phyloP scores from a whole-genome alignment of 2,113 vertebrate species.

The Ibidorhyncha struthersii region DNA sequence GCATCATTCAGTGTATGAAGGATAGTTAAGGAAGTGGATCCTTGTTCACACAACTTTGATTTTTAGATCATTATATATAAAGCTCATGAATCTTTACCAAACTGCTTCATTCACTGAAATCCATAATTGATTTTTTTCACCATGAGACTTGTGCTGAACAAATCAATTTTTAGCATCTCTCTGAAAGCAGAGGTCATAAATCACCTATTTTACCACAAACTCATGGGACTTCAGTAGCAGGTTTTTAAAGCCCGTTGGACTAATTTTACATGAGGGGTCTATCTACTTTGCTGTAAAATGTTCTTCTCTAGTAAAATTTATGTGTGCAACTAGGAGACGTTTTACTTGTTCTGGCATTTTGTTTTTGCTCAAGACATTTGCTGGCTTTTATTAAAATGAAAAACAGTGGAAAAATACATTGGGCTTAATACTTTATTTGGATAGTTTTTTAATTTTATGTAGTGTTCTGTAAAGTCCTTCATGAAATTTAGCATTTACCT shows the following conservation, averaged over 20 bases:
- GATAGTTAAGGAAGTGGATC: background rate
- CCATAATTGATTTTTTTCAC: background rate
- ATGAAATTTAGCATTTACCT: background rate
- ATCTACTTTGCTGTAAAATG: background rate
- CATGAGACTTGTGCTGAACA: background rate
- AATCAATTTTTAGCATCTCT: slow-evolving; percentile 16
- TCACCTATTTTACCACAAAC: background rate
- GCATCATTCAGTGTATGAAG: background rate
- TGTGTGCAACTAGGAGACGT: background rate
- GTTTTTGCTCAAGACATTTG: background rate
- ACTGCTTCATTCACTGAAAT: background rate
- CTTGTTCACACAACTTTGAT: background rate
- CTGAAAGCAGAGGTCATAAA: slow-evolving; percentile 7
- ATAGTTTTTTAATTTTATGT: background rate
- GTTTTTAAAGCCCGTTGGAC: background rate
- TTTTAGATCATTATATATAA: background rate
- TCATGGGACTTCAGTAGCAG: background rate
- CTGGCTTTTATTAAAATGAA: background rate
- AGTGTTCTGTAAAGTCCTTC: background rate
- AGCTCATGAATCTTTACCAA: slow-evolving; percentile 1
- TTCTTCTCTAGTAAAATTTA: background rate
- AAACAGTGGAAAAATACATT: background rate
- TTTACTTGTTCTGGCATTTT: background rate
- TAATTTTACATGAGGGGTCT: background rate
- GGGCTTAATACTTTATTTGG: background rate